These are phyloP conservation scores for Bombus breviceps DNA, from an alignment of 1,140 invertebrate genomes.

Conservation along the genomic window DNA sequence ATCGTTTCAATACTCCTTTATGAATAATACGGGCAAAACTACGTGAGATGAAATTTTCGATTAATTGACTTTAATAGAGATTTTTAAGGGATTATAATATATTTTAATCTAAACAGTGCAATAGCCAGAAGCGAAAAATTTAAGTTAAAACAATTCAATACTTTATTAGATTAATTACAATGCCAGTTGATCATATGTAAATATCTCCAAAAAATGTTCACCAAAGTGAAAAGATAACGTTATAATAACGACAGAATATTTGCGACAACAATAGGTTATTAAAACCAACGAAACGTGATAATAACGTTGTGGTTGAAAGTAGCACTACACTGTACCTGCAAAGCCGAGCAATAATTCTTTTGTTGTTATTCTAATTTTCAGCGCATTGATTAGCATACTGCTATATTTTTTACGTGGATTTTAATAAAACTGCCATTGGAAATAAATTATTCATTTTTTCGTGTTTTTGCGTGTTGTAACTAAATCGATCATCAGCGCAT, in stretches of 20 bases:
- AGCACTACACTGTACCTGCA: background rate
- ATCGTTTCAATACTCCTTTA: too few species aligned
- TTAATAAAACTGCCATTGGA: conserved; percentile 27
- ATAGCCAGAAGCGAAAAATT: background rate
- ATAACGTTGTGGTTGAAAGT: background rate
- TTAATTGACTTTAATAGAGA: background rate
- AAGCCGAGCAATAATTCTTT: conserved; percentile 19
- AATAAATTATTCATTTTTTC: conserved; percentile 8
- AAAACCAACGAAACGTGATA: background rate
- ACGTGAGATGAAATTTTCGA: background rate
- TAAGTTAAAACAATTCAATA: background rate
- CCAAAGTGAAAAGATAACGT: background rate
- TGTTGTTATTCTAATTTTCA: conserved; percentile 21
- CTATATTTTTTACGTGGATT: conserved; percentile 29
- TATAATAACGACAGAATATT: background rate
- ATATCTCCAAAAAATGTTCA: background rate
- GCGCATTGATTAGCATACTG: conserved; percentile 8
- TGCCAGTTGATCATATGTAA: background rate
- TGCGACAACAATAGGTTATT: background rate
- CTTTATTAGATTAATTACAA: background rate
- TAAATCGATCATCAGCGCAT: conserved; percentile 22
- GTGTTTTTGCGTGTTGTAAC: background rate
- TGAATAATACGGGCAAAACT: background rate
- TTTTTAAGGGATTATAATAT: background rate
- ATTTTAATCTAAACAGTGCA: background rate